Evolutionary conservation across 37 sponge, comb jelly and placozoan species (phyloP).

Genomic region (Corticium candelabrum): DNA sequence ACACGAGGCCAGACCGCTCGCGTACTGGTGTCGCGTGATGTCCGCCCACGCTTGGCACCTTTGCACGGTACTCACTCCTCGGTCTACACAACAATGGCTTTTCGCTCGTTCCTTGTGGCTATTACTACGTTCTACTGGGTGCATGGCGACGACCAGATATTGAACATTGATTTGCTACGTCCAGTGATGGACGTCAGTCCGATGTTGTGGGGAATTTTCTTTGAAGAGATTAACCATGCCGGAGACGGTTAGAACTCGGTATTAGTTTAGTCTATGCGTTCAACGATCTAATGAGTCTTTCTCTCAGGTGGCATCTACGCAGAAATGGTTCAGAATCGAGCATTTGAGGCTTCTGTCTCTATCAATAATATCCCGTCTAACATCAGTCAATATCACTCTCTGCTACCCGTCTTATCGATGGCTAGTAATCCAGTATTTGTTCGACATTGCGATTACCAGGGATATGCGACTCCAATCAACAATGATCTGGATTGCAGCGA

Average conservation of each 20-base stretch:
- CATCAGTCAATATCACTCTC: neutral
- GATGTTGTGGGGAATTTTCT: conserved; percentile 3
- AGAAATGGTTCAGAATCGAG: conserved; percentile 5
- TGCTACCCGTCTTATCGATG: neutral
- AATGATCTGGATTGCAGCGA: neutral
- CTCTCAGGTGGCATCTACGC: conserved; percentile 7
- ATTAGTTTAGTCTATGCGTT: neutral
- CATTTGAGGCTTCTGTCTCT: neutral
- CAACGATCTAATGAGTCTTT: neutral
- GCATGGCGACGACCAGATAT: neutral
- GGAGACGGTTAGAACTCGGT: neutral
- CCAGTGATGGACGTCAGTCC: neutral
- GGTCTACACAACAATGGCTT: too few species aligned
- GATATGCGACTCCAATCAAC: neutral
- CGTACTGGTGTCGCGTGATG: too few species aligned
- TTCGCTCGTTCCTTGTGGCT: too few species aligned
- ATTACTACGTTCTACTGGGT: too few species aligned
- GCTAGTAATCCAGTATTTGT: neutral
- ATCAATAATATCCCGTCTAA: neutral
- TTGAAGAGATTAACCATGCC: conserved; percentile 13
- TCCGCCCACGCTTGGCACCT: too few species aligned
- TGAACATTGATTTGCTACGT: neutral
- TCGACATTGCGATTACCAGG: neutral
- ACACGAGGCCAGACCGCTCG: too few species aligned
- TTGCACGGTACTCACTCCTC: too few species aligned